Percentiles rank a stretch among this genome's conserved stretches.
Evolutionary conservation across 37 sponge, comb jelly and placozoan species (phyloP).

Genomic region (Halichondria panicea): DNA sequence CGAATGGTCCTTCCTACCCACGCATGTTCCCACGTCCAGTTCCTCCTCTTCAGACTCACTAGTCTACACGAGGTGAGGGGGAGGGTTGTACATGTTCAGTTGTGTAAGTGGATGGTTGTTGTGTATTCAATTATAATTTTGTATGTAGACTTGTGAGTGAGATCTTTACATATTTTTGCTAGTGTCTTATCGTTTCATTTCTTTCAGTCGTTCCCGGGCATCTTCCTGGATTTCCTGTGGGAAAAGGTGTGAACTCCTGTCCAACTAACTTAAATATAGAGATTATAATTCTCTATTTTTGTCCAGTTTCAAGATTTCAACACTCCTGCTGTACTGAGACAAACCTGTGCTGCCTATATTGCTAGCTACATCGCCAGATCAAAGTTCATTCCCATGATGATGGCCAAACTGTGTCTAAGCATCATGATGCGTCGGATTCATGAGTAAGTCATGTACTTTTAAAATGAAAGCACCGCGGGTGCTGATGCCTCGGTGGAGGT

Average conservation of each 20-base stretch:
- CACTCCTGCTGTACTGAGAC: slow-evolving; percentile 60
- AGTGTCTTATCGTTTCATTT: too few species aligned
- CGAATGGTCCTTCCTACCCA: slow-evolving; percentile 67
- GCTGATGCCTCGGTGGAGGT: too few species aligned
- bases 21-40: slow-evolving; percentile 82
- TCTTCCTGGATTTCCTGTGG: slow-evolving; percentile 72
- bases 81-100: too few species aligned
- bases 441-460: too few species aligned
- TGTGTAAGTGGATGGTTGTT: too few species aligned
- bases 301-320: slow-evolving; percentile 51
- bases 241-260: slow-evolving; percentile 26
- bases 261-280: too few species aligned
- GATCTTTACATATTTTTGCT: too few species aligned
- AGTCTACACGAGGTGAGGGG: slow-evolving; percentile 54
- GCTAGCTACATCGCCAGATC: slow-evolving; percentile 85
- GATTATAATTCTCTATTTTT: neutral
- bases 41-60: slow-evolving; percentile 71
- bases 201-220: slow-evolving; percentile 39
- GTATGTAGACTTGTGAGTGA: too few species aligned
- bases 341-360: slow-evolving; percentile 67
- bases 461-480: too few species aligned
- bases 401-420: slow-evolving; percentile 49
- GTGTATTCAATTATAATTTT: too few species aligned
- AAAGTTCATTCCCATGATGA: slow-evolving; percentile 66
- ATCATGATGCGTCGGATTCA: slow-evolving; percentile 62